phyloP scores from a whole-genome alignment of 2,888 invertebrate genomes.

The Sphaerophoria rueppellii region DNA sequence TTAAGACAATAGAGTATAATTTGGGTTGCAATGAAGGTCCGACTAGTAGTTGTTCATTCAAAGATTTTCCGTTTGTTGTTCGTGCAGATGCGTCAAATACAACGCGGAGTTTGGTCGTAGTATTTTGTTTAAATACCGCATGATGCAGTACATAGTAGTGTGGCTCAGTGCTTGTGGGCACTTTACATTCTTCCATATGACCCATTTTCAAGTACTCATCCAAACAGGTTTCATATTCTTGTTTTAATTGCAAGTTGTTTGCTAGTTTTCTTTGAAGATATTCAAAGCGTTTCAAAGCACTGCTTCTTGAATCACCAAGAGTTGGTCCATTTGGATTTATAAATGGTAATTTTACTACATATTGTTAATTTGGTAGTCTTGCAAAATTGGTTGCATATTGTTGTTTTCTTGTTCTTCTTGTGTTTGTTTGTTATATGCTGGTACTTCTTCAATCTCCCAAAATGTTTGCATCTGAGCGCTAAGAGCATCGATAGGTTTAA shows the following conservation, averaged over 20 bases:
- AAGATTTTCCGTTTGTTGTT: not conserved
- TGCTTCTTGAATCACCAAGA: not conserved
- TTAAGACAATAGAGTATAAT: not conserved
- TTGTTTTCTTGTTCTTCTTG: not conserved
- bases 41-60: constrained; percentile 2
- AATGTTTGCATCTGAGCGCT: not conserved
- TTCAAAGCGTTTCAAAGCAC: not conserved
- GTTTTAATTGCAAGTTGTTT: no score
- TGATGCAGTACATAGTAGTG: constrained; percentile 3
- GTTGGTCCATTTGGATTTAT: constrained; percentile 4
- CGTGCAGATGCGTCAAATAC: no score
- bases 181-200: constrained; percentile 3
- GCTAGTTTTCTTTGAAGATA: no score
- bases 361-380: constrained; percentile 8
- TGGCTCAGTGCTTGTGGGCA: not conserved
- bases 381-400: not conserved
- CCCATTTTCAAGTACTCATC: constrained; percentile 3
- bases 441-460: constrained; percentile 13
- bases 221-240: not conserved
- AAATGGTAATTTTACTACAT: constrained; percentile 3
- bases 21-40: constrained; percentile 1
- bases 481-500: not conserved
- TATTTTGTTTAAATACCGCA: no score
- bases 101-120: no score
- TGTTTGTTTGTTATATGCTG: not conserved